Base-by-base conservation (phyloP, 2,797 vertebrate genomes). In the Eulemur coronatus region DNA sequence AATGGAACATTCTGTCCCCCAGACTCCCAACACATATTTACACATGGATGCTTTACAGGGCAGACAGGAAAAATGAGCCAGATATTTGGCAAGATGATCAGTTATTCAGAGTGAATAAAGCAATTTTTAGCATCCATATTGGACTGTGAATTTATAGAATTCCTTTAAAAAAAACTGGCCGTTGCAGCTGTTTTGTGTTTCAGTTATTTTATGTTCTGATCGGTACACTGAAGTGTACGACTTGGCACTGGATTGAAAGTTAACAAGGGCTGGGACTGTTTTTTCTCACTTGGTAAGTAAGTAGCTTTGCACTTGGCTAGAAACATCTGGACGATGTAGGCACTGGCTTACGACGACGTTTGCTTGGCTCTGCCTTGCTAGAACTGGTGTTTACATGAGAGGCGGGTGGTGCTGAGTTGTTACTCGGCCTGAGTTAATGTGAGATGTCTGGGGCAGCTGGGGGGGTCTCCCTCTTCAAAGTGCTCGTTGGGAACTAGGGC, bases 401-500 rank as follows among this genome's bases (percentile, higher is more conserved):
- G 18, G 30, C 2, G 0, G 7, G 0, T 2, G 43, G n/a, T 1
- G 1, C 0, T 0, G 33, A 15, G n/a, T 0, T 3, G 0, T 41
- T 1, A 2, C 61, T 26, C 35, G 5, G 35, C 7, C 55, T 41
- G 61, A 22, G 3, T 8, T 18, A 43, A 2, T 2, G 11, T 7
- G 92, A 35, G 20, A 28, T 3, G 5, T 0, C 0, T 0, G 17
- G 73, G 33, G 4, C 22, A 4, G 26, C 4, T 30, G 9, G 12
- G 24, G 24, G n/a, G 33, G 20, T 30, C 59, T 30, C 65, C 6
- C 18, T 26, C 10, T 14, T 82, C n/a, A 12, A 20, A 26, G 35
- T 5, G 5, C 28, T 26, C 1, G 1, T 8, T 35, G 89, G 67
- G 24, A 24, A 3, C 5, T 0, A 7, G 61, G 52, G 38, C 1